Evolutionary conservation across 2,113 vertebrate genomes (phyloP), one percentile per base, ranked within the genome.

Genomic region (Elachura formosa): DNA sequence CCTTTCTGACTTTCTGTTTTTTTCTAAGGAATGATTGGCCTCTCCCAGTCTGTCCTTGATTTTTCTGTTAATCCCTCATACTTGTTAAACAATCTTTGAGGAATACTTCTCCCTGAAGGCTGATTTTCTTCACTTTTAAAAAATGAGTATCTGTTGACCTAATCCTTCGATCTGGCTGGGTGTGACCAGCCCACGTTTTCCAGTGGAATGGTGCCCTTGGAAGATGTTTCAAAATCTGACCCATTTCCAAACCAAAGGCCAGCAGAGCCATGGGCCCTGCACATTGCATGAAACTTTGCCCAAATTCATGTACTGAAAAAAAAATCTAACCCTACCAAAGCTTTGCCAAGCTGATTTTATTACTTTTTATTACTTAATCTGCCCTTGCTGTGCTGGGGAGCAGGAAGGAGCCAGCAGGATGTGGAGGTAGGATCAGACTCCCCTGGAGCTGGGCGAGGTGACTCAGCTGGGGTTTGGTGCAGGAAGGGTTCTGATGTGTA

Each of bases 121-220:
- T 94, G 93, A 26, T 85, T 96, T 96, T 71, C 87, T 85, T 79
- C 73, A 91, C 93, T 79, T 88, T 94, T 93, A 58, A 85, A 85
- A 82, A 84, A 75, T 74, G 84, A 95, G 58, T 64, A 41, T 93
- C 64, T 78, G 94, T 78, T 95, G 96, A 91, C 34, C 93, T 97
- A 95, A 97, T 96, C 77, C 86, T 84, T 40, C 79, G 46, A 92
- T 25, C 90, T 84, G 83, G 9, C 89, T 92, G 95, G 96, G 95
- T 94, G 95, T 95, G 96, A 89, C 96, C 93, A 84, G 82, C 84
- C 96, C 87, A 72, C 23, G 10, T 95, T 93, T 93, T 90, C 8
- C 9, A 63, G 90, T 96, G 94, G 95, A 96, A 93, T 89, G 78
- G 80, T 97, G 95, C 95, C 96, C 80, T 93, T 24, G 21, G 73